These are phyloP conservation scores for Melanogrammus aeglefinus DNA, from an alignment of 2,797 vertebrate species.

Conservation along the genomic window DNA sequence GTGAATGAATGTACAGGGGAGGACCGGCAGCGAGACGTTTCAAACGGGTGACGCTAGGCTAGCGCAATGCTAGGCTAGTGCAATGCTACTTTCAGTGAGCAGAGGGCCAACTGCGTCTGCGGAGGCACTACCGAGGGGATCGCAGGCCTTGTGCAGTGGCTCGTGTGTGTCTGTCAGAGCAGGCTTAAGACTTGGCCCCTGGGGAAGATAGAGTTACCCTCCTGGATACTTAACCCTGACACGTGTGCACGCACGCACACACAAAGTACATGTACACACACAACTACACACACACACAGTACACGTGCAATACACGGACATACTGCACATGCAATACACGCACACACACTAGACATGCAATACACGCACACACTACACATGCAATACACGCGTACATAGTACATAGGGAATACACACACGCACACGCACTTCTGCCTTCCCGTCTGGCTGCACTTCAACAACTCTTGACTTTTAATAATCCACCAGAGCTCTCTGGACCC, in stretches of 20 bases:
- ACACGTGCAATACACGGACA: background rate
- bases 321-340: background rate
- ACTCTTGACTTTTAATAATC: background rate
- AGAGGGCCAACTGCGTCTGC: slow-evolving; percentile 7
- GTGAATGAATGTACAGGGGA: background rate
- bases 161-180: slow-evolving; percentile 27
- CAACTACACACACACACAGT: background rate
- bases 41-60: background rate
- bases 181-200: slow-evolving; percentile 15
- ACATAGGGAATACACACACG: background rate
- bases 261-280: background rate
- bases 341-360: background rate
- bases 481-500: background rate
- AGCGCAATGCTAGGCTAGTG: background rate
- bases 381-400: background rate
- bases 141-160: slow-evolving; percentile 1
- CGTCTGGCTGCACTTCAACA: background rate
- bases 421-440: background rate
- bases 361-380: background rate
- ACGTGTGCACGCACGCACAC: background rate
- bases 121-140: slow-evolving; percentile 4
- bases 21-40: background rate
- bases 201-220: slow-evolving; percentile 23
- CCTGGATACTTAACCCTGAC: slow-evolving; percentile 17
- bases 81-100: background rate